Base-by-base conservation (phyloP, 2,888 invertebrate genomes). In the Xestoiulus laeticollis region DNA sequence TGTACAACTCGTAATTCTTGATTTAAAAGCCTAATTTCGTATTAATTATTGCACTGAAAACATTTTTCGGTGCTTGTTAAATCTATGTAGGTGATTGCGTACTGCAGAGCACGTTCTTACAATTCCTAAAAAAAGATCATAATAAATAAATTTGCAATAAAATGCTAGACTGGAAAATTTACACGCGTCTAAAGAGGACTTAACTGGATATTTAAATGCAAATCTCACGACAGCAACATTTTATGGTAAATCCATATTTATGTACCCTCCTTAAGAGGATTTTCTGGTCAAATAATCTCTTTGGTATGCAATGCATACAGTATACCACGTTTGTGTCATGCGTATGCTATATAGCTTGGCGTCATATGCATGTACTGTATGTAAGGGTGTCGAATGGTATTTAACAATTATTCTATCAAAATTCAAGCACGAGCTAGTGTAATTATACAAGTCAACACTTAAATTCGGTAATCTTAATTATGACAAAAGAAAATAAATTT, bases 171-270 rank as follows among this genome's bases (percentile, higher is more conserved):
- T 78, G 78, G 78, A 78, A 78, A n/a, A 78, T 78, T 78, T 78
- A 78, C 78, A 78, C 78, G 78, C 78, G 78, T 26, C 78, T 78
- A 78, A 78, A 78, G 78, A 32, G 68, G 78, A 26, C 78, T 78
- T 78, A 78, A 78, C 78, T 78, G 78, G 30, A 78, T 30, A 78
- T 78, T 78, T 78, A 78, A 78, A 78, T 78, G 78, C 78, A 78
- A 78, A 78, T 78, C 78, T 78, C 30, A 78, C 78, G 78, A 78
- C 78, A 78, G 78, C 30, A 26, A 78, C 78, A 32, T 32, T 78
- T 78, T 78, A 78, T 78, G 78, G 78, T 32, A 78, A 78, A 78
- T 78, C 78, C 78, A 78, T 78, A 78, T 78, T 78, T 78, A 78
- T 78, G 78, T 30, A 16, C 78, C 78, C 30, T 30, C 26, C 78